Conservation (phyloP, 2,797 vertebrate genomes). For the Paguma larvata region DNA sequence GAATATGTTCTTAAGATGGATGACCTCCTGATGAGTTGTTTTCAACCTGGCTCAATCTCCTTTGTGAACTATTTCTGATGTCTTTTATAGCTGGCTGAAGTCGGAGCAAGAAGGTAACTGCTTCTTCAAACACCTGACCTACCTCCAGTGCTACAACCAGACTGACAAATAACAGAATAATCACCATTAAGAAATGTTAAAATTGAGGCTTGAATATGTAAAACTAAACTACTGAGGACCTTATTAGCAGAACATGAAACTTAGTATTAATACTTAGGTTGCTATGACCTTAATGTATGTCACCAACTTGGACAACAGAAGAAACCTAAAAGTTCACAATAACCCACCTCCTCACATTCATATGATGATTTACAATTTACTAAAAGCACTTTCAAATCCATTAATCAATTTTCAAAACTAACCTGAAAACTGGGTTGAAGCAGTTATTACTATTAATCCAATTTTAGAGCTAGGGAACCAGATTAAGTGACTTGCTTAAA, state of each 20-base stretch:
- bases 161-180: background rate
- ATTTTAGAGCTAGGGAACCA: conserved; percentile 51
- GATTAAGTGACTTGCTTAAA: conserved; percentile 35
- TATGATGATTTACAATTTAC: background rate
- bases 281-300: conserved; percentile 10
- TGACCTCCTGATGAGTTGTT: background rate
- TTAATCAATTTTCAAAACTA: conserved; percentile 50
- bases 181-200: conserved; percentile 37
- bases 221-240: background rate
- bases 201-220: background rate
- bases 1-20: conserved; percentile 13
- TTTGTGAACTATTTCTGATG: conserved; percentile 28
- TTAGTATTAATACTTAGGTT: conserved; percentile 39
- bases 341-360: background rate
- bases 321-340: conserved; percentile 1
- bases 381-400: background rate
- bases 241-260: conserved; percentile 39
- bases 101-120: background rate
- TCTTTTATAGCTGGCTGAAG: background rate
- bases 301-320: conserved; percentile 19
- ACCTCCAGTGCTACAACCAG: background rate
- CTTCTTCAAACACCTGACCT: background rate
- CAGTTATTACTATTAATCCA: conserved; percentile 31
- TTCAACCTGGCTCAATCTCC: background rate
- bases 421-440: conserved; percentile 39